Conservation (phyloP, 2,888 invertebrate species). For the Trichogramma dendrolimi region DNA sequence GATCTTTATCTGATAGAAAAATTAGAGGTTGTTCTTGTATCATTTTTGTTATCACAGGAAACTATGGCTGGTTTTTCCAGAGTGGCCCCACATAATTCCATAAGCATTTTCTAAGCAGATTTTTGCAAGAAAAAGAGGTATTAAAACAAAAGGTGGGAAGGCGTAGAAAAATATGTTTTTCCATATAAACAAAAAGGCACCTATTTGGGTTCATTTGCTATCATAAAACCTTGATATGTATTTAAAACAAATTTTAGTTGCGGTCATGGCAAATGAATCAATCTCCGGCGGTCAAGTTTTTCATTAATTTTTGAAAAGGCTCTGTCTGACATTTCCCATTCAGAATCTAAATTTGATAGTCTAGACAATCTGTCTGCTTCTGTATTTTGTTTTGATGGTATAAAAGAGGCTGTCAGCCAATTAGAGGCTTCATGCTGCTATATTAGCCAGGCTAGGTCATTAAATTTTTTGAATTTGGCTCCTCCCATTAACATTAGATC, state of each 20-base stretch:
- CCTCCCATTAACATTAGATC: too few relatives aligned
- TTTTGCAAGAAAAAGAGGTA: too few relatives aligned
- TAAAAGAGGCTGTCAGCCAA: slow-evolving; percentile 34
- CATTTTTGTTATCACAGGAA: too few relatives aligned
- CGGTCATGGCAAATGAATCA: slow-evolving; percentile 24
- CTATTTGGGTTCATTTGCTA: slow-evolving; percentile 14
- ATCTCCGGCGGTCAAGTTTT: slow-evolving; percentile 11
- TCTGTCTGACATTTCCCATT: slow-evolving; percentile 18
- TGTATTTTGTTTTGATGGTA: slow-evolving; percentile 34
- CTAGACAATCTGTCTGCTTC: slow-evolving; percentile 20
- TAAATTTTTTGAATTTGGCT: not conserved
- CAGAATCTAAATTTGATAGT: slow-evolving; percentile 11
- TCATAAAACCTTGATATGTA: slow-evolving; percentile 18
- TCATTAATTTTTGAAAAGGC: slow-evolving; percentile 15
- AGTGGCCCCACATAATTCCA: too few relatives aligned
- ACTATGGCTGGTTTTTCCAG: too few relatives aligned
- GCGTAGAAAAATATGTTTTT: slow-evolving; percentile 24
- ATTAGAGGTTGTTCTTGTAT: too few relatives aligned
- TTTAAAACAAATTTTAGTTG: slow-evolving; percentile 26
- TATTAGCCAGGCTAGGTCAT: slow-evolving; percentile 7
- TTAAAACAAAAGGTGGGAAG: slow-evolving; percentile 23
- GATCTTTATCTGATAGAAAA: too few relatives aligned
- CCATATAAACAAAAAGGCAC: slow-evolving; percentile 26
- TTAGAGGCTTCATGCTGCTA: slow-evolving; percentile 13
- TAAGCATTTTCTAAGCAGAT: too few relatives aligned